These are phyloP conservation scores for Zelleria hepariella DNA, from an alignment of 2,888 invertebrate species.

Conservation along the genomic window DNA sequence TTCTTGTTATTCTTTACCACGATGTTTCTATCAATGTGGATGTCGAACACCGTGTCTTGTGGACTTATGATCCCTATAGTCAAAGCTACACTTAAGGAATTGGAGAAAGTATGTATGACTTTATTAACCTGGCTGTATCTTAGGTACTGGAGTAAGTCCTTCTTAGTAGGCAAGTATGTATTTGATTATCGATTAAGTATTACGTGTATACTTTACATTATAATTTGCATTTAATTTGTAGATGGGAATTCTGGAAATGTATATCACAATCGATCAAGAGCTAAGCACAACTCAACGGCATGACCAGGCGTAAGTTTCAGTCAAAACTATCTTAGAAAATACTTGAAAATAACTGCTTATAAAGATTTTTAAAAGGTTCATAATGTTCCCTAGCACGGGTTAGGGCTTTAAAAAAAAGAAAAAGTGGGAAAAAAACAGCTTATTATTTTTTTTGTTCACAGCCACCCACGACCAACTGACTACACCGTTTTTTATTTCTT, in stretches of 20 bases:
- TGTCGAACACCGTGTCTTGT: conserved; percentile 40
- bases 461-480: conserved; percentile 36
- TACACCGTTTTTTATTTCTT: conserved; percentile 52
- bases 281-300: conserved; percentile 6
- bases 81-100: conserved; percentile 39
- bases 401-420: too few species aligned
- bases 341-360: too few species aligned
- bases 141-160: not conserved
- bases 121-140: not conserved
- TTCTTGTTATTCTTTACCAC: conserved; percentile 42
- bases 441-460: too few species aligned
- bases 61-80: conserved; percentile 52
- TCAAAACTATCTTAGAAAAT: too few species aligned
- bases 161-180: too few species aligned
- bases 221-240: conserved; percentile 21
- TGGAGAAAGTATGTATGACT: conserved; percentile 33
- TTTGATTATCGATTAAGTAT: too few species aligned
- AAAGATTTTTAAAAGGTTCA: too few species aligned
- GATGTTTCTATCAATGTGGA: conserved; percentile 48
- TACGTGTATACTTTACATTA: too few species aligned
- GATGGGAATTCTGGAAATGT: conserved; percentile 49
- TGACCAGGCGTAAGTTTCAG: not conserved
- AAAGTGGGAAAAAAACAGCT: too few species aligned
- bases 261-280: conserved; percentile 27
- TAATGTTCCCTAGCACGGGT: too few species aligned